These are phyloP conservation scores for Mnemiopsis leidyi DNA, from an alignment of 37 sponge, comb jelly and placozoan species.

Conservation along the genomic window DNA sequence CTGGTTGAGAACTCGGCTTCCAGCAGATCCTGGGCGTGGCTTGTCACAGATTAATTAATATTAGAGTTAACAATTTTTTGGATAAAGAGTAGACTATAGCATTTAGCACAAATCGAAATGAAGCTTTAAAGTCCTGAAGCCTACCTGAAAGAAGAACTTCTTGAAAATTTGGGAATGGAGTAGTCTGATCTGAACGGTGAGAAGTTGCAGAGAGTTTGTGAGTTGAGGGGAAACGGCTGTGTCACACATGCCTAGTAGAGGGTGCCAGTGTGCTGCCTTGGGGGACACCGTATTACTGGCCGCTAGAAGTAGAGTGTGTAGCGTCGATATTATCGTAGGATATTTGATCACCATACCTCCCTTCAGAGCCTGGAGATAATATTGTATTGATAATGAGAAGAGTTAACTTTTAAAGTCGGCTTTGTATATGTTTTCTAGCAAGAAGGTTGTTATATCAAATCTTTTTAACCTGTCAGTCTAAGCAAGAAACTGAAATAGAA, in stretches of 20 bases:
- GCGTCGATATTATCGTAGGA: constrained; percentile 24
- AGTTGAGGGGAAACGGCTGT: constrained; percentile 18
- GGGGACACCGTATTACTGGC: constrained; percentile 2
- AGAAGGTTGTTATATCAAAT: too few relatives aligned
- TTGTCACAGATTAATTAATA: not conserved
- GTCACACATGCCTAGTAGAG: constrained; percentile 20
- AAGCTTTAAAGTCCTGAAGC: not conserved
- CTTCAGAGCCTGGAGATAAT: not conserved
- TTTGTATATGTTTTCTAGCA: too few relatives aligned
- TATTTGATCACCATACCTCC: constrained; percentile 55
- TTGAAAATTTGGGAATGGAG: constrained; percentile 24
- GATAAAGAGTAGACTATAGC: too few relatives aligned
- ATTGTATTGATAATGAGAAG: too few relatives aligned
- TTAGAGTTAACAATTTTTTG: not conserved
- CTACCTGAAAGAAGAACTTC: constrained; percentile 59
- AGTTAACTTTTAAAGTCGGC: too few relatives aligned
- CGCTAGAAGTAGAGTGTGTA: not conserved
- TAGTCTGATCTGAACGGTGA: constrained; percentile 50
- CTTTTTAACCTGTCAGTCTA: too few relatives aligned
- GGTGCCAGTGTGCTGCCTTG: constrained; percentile 43
- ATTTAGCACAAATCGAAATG: too few relatives aligned
- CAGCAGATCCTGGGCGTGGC: not conserved
- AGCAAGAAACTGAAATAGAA: too few relatives aligned
- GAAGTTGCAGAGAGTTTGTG: constrained; percentile 23
- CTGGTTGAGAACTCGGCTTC: constrained; percentile 10